phyloP scores from a whole-genome alignment of 2,797 vertebrate species.

The Gastrophryne carolinensis region DNA sequence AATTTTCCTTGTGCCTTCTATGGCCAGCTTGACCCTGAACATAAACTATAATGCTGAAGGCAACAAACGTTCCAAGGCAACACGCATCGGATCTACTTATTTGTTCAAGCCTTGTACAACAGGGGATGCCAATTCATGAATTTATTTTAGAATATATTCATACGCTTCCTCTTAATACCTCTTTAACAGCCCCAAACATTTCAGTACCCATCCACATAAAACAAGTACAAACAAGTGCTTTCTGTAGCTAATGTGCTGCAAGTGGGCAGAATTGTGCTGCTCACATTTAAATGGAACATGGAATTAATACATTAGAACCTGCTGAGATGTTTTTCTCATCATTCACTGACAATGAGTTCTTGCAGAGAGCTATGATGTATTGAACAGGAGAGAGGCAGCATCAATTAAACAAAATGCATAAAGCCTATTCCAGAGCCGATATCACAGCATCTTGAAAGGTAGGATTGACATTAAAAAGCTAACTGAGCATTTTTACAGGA shows the following conservation, averaged over 20 bases:
- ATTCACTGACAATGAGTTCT: background rate
- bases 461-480: constrained; percentile 6
- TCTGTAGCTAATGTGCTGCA: constrained; percentile 8
- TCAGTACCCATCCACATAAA: background rate
- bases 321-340: constrained; percentile 7
- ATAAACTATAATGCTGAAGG: too few relatives aligned
- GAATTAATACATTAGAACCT: background rate
- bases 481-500: background rate
- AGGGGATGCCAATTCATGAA: too few relatives aligned
- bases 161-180: too few relatives aligned
- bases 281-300: background rate
- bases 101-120: too few relatives aligned
- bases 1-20: too few relatives aligned
- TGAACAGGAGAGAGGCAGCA: background rate
- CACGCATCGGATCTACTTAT: too few relatives aligned
- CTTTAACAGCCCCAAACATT: too few relatives aligned
- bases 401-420: background rate
- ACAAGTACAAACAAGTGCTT: background rate
- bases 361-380: background rate
- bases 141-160: too few relatives aligned
- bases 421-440: background rate
- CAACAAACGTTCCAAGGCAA: too few relatives aligned
- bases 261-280: background rate
- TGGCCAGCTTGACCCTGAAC: too few relatives aligned
- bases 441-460: constrained; percentile 5